Evolutionary conservation across 2,113 vertebrate species (phyloP).

Genomic region (Apteryx mantelli): DNA sequence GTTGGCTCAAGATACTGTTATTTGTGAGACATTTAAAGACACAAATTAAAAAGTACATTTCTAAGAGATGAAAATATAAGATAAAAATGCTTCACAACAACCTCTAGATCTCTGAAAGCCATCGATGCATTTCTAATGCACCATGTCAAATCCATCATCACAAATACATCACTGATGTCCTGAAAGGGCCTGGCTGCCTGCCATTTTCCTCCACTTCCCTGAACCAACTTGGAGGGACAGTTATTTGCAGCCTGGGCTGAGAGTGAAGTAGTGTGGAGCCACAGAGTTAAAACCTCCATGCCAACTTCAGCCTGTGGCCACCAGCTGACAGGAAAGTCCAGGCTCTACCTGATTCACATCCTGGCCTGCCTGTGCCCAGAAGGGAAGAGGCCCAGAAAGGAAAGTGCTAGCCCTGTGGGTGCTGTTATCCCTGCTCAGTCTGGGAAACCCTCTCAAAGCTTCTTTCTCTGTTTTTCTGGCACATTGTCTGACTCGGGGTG

Average conservation of each 20-base stretch:
- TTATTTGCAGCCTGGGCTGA: not conserved
- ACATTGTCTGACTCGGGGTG: not conserved
- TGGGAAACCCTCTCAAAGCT: not conserved
- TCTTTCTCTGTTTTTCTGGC: not conserved
- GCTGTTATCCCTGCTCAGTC: not conserved
- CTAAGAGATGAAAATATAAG: not conserved
- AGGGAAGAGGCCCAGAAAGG: not conserved
- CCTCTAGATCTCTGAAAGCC: not conserved
- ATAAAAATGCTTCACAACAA: not conserved
- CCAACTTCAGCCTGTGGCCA: not conserved
- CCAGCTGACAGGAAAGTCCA: too few relatives aligned
- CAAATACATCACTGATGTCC: not conserved
- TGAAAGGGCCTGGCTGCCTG: not conserved
- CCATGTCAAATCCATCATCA: not conserved
- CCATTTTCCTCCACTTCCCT: not conserved
- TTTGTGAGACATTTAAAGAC: not conserved
- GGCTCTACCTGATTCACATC: too few relatives aligned
- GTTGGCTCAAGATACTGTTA: not conserved
- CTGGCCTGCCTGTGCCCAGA: not conserved
- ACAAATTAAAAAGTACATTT: not conserved
- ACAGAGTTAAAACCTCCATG: not conserved
- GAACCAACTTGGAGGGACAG: not conserved
- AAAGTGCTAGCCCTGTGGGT: not conserved
- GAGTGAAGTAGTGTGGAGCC: not conserved
- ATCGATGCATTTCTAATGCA: not conserved